These are phyloP conservation scores for Larimichthys polyactis DNA, from an alignment of 2,113 vertebrate genomes.

Conservation along the genomic window DNA sequence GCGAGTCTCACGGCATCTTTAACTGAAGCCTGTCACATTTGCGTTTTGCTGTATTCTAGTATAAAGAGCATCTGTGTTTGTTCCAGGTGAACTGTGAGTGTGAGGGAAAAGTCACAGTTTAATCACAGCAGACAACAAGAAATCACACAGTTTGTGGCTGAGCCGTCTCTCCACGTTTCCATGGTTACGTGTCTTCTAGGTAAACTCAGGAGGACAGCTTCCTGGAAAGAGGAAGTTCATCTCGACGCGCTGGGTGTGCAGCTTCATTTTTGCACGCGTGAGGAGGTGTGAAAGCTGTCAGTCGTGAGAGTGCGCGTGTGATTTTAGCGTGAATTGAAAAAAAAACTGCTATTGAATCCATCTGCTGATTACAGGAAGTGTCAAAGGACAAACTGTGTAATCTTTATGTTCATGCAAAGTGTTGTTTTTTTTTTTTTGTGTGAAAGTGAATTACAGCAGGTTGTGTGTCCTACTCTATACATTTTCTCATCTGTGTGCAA, in stretches of 20 bases:
- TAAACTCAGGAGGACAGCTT: neutral
- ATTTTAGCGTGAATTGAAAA: too few species aligned
- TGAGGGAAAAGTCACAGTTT: neutral
- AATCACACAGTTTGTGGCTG: constrained; percentile 4
- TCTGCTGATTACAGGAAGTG: too few species aligned
- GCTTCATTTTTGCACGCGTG: neutral
- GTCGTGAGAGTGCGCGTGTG: too few species aligned
- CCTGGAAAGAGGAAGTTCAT: neutral
- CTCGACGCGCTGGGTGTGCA: too few species aligned
- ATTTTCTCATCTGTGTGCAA: too few species aligned
- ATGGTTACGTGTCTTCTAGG: neutral
- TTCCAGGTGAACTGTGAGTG: constrained; percentile 4
- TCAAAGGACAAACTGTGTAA: too few species aligned
- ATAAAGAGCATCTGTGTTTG: neutral
- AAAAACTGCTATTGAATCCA: too few species aligned
- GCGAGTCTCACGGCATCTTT: constrained; percentile 7
- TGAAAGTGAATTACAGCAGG: too few species aligned
- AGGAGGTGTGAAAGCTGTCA: neutral
- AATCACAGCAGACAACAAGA: constrained; percentile 13
- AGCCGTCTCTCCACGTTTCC: neutral
- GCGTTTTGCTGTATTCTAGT: neutral
- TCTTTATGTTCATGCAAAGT: too few species aligned
- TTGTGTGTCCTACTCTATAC: too few species aligned
- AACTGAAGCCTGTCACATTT: neutral
- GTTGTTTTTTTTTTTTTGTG: too few species aligned